Percentiles rank a stretch among this genome's conserved stretches.
Conservation (phyloP, 1,140 invertebrate species). For the Thaumetopoea pityocampa region DNA sequence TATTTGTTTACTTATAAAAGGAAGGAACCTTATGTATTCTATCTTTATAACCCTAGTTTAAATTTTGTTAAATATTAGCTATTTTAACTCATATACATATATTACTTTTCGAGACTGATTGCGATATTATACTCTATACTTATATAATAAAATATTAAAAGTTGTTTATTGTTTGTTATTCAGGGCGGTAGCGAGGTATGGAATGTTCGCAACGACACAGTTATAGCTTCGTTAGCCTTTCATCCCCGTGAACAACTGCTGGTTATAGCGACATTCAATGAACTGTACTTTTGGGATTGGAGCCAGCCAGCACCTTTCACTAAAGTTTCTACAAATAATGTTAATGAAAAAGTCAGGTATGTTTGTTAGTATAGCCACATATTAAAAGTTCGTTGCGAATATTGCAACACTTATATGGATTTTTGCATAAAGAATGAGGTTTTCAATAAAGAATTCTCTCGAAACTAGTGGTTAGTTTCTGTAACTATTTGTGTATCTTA, state of each 20-base stretch:
- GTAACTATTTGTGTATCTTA: too few species aligned
- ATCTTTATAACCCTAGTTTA: not conserved
- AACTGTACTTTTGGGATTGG: constrained; percentile 95
- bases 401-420: too few species aligned
- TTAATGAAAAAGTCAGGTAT: constrained; percentile 87
- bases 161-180: constrained; percentile 14
- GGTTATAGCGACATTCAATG: constrained; percentile 90
- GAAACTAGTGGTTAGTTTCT: too few species aligned
- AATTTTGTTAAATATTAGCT: not conserved
- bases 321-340: constrained; percentile 80
- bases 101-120: too few species aligned
- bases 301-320: constrained; percentile 85
- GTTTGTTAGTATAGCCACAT: too few species aligned
- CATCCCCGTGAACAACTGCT: constrained; percentile 89
- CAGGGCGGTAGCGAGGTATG: constrained; percentile 91
- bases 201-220: constrained; percentile 82
- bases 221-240: constrained; percentile 91
- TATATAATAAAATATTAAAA: not conserved
- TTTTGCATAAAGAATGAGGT: too few species aligned
- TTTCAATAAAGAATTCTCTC: too few species aligned
- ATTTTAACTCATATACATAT: too few species aligned
- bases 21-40: too few species aligned
- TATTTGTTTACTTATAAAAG: too few species aligned
- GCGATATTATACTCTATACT: not conserved
- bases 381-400: too few species aligned